Conservation (phyloP, 2,888 invertebrate species). For the Eulithis testata region DNA sequence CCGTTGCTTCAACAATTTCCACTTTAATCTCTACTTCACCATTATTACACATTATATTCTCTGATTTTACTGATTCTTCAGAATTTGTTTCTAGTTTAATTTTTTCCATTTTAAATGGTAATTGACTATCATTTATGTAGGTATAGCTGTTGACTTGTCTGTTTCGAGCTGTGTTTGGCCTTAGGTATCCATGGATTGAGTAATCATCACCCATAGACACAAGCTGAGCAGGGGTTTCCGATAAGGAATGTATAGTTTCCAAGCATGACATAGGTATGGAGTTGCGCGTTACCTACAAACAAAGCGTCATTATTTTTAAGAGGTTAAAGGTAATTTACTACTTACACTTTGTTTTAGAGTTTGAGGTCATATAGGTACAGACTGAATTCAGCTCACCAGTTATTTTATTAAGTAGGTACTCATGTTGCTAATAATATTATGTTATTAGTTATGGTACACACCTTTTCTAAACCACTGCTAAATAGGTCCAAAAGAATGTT, state of each 20-base stretch:
- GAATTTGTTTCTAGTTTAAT: slow-evolving; percentile 7
- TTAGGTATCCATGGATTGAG: not conserved
- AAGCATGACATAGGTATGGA: not conserved
- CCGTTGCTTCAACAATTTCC: not conserved
- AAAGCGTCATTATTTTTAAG: not conserved
- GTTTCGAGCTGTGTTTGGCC: not conserved
- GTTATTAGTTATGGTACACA: not conserved
- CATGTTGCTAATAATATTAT: too few relatives aligned
- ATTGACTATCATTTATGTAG: not conserved
- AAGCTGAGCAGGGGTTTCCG: slow-evolving; percentile 2
- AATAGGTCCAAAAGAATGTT: slow-evolving; percentile 4
- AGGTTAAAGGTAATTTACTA: too few relatives aligned
- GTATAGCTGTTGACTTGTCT: slow-evolving; percentile 5
- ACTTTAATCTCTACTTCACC: not conserved
- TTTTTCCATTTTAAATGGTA: slow-evolving; percentile 4
- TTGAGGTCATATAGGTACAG: too few relatives aligned
- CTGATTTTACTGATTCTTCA: slow-evolving; percentile 6
- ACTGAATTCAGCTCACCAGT: too few relatives aligned
- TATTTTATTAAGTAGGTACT: too few relatives aligned
- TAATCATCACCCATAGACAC: slow-evolving; percentile 1
- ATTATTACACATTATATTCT: slow-evolving; percentile 1
- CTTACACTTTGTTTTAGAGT: too few relatives aligned
- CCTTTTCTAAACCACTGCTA: slow-evolving; percentile 10
- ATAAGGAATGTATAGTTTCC: not conserved
- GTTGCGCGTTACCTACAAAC: slow-evolving; percentile 13